phyloP scores from a whole-genome alignment of 2,797 vertebrate species.

The Acanthurus leucopareius region DNA sequence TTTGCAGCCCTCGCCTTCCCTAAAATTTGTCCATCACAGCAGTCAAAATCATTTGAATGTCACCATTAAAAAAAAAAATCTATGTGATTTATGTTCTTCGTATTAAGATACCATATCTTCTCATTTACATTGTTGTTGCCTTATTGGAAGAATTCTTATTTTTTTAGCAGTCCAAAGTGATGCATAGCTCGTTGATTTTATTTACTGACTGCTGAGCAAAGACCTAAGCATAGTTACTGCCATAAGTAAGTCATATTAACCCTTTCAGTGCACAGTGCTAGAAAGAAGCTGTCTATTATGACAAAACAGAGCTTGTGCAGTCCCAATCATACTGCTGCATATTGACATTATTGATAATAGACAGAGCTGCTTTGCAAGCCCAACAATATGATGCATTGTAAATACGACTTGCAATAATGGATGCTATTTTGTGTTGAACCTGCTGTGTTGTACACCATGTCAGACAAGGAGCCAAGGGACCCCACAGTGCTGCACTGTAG shows the following conservation, averaged over 20 bases:
- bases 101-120: constrained; percentile 45
- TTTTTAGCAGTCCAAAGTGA: constrained; percentile 32
- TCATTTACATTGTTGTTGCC: constrained; percentile 35
- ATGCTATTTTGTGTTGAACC: constrained; percentile 41
- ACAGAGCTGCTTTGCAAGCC: constrained; percentile 41
- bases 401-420: constrained; percentile 26
- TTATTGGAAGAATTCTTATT: constrained; percentile 38
- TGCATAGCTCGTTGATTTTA: constrained; percentile 10
- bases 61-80: constrained; percentile 4
- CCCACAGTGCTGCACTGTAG: not conserved
- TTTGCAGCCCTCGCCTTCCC: not conserved
- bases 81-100: constrained; percentile 12
- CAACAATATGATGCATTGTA: constrained; percentile 49
- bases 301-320: constrained; percentile 48
- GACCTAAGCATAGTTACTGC: constrained; percentile 25
- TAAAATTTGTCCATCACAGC: not conserved
- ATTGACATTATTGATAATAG: constrained; percentile 68
- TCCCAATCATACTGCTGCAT: constrained; percentile 66
- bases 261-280: constrained; percentile 22
- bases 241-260: constrained; percentile 35
- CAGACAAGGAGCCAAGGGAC: not conserved
- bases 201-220: constrained; percentile 46
- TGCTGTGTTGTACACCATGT: constrained; percentile 1
- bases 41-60: constrained; percentile 38
- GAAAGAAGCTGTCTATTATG: constrained; percentile 54